Base-by-base conservation (phyloP, 2,797 vertebrate genomes). In the Florisuga fusca region DNA sequence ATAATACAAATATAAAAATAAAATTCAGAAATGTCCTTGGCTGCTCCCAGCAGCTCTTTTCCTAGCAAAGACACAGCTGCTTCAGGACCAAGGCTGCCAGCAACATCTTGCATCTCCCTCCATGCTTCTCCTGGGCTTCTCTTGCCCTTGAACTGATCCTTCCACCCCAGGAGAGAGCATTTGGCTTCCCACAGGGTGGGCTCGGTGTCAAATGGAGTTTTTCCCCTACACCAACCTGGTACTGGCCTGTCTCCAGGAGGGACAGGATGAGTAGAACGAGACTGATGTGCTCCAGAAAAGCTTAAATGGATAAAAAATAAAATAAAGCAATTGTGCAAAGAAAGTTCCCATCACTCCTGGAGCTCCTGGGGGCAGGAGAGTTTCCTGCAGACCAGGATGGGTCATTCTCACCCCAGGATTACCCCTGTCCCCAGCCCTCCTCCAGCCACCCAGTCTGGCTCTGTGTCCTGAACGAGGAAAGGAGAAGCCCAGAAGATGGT, bases 111-210 rank as follows among this genome's bases (percentile, higher is more conserved):
- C 15, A 11, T 13, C 45, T 22, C n/a, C 43, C 23, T 29, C 5
- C 0, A 4, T 7, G 2, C 33, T 1, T 2, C 17, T 7, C 11
- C 16, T 14, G 51, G 46, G 29, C 19, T 36, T 48, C 46, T 9
- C 12, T 18, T 20, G 31, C 41, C 20, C 34, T 50, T 38, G 7
- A 50, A 34, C 33, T 9, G 23, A 11, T 43, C 22, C 80, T 69
- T 53, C 2, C 7, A 23, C 6, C 18, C 23, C 9, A 0, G 6
- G 55, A 27, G 29, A 43, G 43, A 78, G 50, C 9, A 0, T 11
- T 17, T 36, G 67, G 50, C 48, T 72, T 25, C 13, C 26, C 2
- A 36, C 31, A 36, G 41, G n/a, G n/a, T 23, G n/a, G 27, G 67
- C 34, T 78, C 36, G 19, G n/a, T 7, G 10, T 23, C 68, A 8